Evolutionary conservation across 1,140 invertebrate genomes (phyloP), one percentile per base, ranked within the genome.

Genomic region (Sminthurinus signatus): DNA sequence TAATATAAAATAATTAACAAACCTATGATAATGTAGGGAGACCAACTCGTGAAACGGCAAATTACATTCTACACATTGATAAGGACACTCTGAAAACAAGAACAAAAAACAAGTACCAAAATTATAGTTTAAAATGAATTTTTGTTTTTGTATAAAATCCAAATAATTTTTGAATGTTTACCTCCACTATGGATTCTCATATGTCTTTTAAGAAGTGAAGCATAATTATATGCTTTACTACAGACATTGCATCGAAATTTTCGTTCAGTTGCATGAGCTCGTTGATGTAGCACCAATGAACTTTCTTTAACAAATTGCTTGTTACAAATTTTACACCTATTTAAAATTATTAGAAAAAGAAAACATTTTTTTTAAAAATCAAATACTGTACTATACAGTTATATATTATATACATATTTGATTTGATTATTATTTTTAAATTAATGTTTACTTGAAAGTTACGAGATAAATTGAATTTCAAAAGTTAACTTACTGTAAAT

Each of bases 211-310:
- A 72, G 59, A 14, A 72, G 29, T n/a, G 67, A 69, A 19, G 61
- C 57, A 63, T 72, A 72, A 43, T 72, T 72, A 39, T 72, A 72
- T 15, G 67, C 70, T 19, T 64, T 42, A 36, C 65, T 60, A 42
- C 70, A 71, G 19, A 66, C 39, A 14, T 64, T 29, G 48, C 70
- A 72, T 29, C 57, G 44, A 42, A 67, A 69, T 50, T 62, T 66
- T n/a, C 70, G 23, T 19, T 69, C 67, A 10, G 48, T 46, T 0
- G 67, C 62, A 65, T 72, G 70, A 54, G 56, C 54, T 14, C 67
- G 50, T 58, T 66, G 62, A 50, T 72, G 70, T 17, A 69, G 55
- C 12, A 64, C 55, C 5, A 70, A 27, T 29, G 60, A 67, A n/a
- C 50, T 31, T 36, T 70, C 65, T 57, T 67, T 70, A 0, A 67